Conservation (phyloP, 2,797 vertebrate genomes). For the Leptoclinus maculatus region DNA sequence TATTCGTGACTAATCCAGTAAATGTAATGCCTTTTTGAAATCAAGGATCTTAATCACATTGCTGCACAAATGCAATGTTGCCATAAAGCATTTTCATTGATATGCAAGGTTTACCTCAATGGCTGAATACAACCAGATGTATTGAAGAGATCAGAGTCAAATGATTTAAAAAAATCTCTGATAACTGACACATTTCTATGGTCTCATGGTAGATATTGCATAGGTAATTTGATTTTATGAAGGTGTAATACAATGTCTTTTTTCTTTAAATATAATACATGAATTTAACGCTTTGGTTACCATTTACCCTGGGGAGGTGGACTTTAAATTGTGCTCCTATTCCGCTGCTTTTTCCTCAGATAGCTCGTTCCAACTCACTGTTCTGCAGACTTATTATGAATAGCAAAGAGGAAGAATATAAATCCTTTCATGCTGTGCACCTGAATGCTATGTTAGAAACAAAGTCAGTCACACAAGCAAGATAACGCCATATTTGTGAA, state of each 20-base stretch:
- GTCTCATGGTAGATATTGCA: not conserved
- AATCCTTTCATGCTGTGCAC: not conserved
- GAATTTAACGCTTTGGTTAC: not conserved
- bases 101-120: not conserved
- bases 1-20: not conserved
- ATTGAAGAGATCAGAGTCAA: not conserved
- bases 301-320: not conserved
- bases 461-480: not conserved
- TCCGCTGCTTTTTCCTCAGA: not conserved
- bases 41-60: not conserved
- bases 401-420: not conserved
- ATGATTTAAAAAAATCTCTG: not conserved
- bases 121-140: not conserved
- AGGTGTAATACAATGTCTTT: not conserved
- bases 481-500: not conserved
- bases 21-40: not conserved
- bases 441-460: not conserved
- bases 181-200: too few relatives aligned
- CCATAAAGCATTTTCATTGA: not conserved
- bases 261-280: not conserved
- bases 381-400: not conserved
- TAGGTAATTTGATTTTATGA: not conserved
- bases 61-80: not conserved
- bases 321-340: not conserved
- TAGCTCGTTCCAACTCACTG: not conserved